Conservation (phyloP, 2,113 vertebrate species). For the Ceyx margarethae region DNA sequence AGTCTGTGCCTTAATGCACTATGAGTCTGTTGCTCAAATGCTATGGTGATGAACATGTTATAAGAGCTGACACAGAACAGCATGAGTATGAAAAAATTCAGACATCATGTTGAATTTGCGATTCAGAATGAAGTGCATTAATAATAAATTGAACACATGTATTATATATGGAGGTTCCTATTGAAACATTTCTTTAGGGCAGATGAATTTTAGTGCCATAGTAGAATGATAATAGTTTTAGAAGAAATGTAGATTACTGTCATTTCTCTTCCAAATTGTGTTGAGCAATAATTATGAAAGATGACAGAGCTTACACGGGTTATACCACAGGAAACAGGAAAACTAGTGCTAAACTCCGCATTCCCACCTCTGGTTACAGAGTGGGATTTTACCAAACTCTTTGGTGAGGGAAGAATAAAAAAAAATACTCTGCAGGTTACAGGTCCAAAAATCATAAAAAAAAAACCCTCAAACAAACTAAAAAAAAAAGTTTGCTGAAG, state of each 20-base stretch:
- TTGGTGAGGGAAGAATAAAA: background rate
- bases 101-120: constrained; percentile 44
- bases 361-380: background rate
- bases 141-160: constrained; percentile 58
- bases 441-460: background rate
- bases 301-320: background rate
- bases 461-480: background rate
- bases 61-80: constrained; percentile 3
- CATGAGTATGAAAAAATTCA: constrained; percentile 18
- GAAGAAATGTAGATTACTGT: constrained; percentile 44
- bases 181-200: constrained; percentile 43
- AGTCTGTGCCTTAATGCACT: background rate
- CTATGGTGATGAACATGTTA: background rate
- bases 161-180: constrained; percentile 56
- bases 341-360: background rate
- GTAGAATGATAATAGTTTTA: constrained; percentile 34
- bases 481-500: background rate
- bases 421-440: background rate
- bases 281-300: constrained; percentile 29
- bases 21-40: background rate
- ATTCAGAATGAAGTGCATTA: constrained; percentile 58
- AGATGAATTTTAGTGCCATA: constrained; percentile 32
- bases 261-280: constrained; percentile 40
- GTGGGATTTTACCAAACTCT: background rate
- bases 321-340: background rate